Conservation (phyloP, 2,888 invertebrate genomes). For the Acrobasis repandana region DNA sequence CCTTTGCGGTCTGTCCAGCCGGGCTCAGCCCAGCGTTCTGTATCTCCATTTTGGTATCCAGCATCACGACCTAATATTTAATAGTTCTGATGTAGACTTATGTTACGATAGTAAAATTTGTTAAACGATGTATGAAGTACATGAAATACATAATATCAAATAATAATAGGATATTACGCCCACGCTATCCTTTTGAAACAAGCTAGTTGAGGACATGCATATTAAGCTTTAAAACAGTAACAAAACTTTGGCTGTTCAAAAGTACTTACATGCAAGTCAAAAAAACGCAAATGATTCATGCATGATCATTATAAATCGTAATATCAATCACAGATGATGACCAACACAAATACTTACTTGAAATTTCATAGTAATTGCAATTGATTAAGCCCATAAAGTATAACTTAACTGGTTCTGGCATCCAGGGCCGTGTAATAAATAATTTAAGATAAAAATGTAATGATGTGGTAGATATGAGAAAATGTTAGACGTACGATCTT, state of each 20-base stretch:
- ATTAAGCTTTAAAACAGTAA: not conserved
- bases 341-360: not conserved
- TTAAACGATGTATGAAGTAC: too few relatives aligned
- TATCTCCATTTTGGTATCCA: conserved; percentile 77
- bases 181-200: not conserved
- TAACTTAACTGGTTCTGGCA: not conserved
- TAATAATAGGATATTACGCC: not conserved
- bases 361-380: not conserved
- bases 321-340: not conserved
- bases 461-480: not conserved
- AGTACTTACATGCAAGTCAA: conserved; percentile 6
- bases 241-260: not conserved
- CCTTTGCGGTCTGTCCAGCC: conserved; percentile 47
- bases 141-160: too few relatives aligned
- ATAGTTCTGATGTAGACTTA: too few relatives aligned
- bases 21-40: conserved; percentile 73
- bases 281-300: not conserved
- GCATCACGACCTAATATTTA: conserved; percentile 64
- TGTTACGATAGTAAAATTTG: too few relatives aligned
- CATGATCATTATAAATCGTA: too few relatives aligned
- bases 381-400: not conserved
- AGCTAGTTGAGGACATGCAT: not conserved
- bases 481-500: conserved; percentile 10
- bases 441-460: not conserved
- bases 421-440: not conserved